phyloP scores from a whole-genome alignment of 1,140 invertebrate genomes.

The Stegodyphus dumicola region DNA sequence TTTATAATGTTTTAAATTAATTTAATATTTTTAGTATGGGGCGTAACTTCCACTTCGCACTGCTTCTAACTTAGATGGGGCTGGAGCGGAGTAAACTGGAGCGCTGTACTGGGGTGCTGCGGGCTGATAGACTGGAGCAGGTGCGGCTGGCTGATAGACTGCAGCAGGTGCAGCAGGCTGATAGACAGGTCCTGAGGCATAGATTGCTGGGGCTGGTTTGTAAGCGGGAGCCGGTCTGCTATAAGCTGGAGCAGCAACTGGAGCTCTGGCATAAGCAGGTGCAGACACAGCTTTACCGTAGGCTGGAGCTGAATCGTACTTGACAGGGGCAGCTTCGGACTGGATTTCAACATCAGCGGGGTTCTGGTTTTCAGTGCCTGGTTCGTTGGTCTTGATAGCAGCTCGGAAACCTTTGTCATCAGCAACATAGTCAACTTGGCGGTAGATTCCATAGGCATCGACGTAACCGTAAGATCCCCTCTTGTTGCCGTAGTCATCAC shows the following conservation, averaged over 20 bases:
- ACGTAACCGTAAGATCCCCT: slow-evolving; percentile 58
- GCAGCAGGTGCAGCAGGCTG: slow-evolving; percentile 9
- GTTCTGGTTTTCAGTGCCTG: slow-evolving; percentile 61
- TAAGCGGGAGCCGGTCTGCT: slow-evolving; percentile 13
- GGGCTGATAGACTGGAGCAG: slow-evolving; percentile 10
- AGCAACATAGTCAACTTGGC: slow-evolving; percentile 58
- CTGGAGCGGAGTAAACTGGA: slow-evolving; percentile 22
- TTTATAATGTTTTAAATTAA: slow-evolving; percentile 5
- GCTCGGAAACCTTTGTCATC: slow-evolving; percentile 59
- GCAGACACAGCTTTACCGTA: slow-evolving; percentile 11
- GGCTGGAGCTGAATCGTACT: slow-evolving; percentile 34
- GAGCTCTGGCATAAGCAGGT: neutral
- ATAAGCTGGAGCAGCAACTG: neutral
- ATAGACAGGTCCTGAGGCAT: slow-evolving; percentile 23
- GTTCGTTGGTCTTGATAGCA: slow-evolving; percentile 60
- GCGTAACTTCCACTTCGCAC: neutral
- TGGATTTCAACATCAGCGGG: slow-evolving; percentile 51
- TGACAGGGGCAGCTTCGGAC: slow-evolving; percentile 47
- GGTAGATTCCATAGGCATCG: slow-evolving; percentile 53
- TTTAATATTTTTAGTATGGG: slow-evolving; percentile 21
- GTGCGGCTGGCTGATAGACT: slow-evolving; percentile 21
- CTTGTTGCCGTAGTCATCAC: slow-evolving; percentile 54
- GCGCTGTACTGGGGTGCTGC: neutral
- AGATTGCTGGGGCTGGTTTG: slow-evolving; percentile 15
- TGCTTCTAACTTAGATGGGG: neutral